Percentiles rank a stretch among this genome's conserved stretches.
Conservation (phyloP, 2,888 invertebrate genomes). For the Steromphala cineraria region DNA sequence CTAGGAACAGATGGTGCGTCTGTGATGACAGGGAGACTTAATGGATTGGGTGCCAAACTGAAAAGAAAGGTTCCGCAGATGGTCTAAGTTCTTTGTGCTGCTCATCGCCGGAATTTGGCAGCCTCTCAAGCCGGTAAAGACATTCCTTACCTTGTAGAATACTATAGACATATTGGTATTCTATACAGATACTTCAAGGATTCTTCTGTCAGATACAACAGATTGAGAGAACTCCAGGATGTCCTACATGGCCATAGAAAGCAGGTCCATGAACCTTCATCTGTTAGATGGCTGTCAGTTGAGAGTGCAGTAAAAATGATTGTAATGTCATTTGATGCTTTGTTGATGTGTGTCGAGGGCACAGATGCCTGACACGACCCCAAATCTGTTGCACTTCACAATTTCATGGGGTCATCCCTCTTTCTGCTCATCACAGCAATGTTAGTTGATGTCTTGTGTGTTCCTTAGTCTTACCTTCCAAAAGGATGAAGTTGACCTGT, state of each 20-base stretch:
- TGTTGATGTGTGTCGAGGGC: no score
- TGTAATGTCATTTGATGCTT: not conserved
- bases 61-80: not conserved
- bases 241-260: not conserved
- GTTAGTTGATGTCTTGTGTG: no score
- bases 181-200: not conserved
- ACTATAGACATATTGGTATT: not conserved
- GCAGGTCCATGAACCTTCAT: not conserved
- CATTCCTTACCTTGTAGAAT: not conserved
- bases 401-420: no score
- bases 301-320: not conserved
- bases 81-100: not conserved
- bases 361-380: no score
- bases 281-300: conserved; percentile 4
- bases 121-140: not conserved
- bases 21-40: conserved; percentile 14
- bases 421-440: no score
- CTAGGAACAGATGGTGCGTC: conserved; percentile 15
- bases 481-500: no score
- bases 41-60: not conserved
- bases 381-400: no score
- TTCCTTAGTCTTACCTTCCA: no score
- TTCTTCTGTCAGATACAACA: no score
- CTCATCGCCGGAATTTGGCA: not conserved
- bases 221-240: not conserved